Conservation (phyloP, 2,113 vertebrate species). For the Bombycilla garrulus region DNA sequence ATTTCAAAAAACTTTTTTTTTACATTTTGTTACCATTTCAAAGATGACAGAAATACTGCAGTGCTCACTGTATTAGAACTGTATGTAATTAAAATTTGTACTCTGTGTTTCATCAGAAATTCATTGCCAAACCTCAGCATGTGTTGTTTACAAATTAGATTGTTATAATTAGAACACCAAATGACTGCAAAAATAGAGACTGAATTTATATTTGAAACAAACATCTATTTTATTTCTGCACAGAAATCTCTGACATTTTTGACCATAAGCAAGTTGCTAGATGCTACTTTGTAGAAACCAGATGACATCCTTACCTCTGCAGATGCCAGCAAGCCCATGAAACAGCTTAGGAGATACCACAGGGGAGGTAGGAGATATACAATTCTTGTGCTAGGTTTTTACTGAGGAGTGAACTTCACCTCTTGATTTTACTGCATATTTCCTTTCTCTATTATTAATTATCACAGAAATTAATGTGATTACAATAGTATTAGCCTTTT, state of each 20-base stretch:
- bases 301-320: background rate
- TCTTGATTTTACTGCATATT: background rate
- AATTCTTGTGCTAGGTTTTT: background rate
- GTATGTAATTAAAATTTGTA: slow-evolving; percentile 78
- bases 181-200: slow-evolving; percentile 52
- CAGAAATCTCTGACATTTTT: slow-evolving; percentile 2
- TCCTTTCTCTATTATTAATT: background rate
- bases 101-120: slow-evolving; percentile 69
- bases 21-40: slow-evolving; percentile 76
- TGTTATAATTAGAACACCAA: slow-evolving; percentile 70
- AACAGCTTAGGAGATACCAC: background rate
- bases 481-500: background rate
- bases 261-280: background rate
- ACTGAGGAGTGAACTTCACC: background rate
- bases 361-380: rapidly evolving
- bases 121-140: slow-evolving; percentile 69
- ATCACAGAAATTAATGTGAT: background rate
- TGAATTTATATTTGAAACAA: slow-evolving; percentile 52
- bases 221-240: slow-evolving; percentile 37
- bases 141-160: slow-evolving; percentile 71
- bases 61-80: slow-evolving; percentile 73
- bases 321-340: background rate
- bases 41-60: slow-evolving; percentile 74
- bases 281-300: background rate
- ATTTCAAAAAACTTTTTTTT: slow-evolving; percentile 78